Conservation (phyloP, 2,113 vertebrate genomes). For the Danionella cerebrum region DNA sequence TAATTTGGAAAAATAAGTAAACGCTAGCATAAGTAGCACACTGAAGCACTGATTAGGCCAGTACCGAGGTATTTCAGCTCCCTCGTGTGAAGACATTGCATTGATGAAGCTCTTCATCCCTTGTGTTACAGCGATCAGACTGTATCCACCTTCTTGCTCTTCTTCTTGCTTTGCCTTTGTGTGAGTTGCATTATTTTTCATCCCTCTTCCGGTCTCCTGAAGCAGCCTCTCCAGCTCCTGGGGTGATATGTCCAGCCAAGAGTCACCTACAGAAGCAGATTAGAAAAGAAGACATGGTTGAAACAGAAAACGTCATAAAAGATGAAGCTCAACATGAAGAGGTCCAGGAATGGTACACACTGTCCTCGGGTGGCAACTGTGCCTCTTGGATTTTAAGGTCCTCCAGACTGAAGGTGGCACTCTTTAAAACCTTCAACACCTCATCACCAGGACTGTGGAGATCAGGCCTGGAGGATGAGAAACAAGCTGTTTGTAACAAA, state of each 20-base stretch:
- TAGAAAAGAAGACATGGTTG: background rate
- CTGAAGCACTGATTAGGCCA: background rate
- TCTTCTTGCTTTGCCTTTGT: constrained; percentile 4
- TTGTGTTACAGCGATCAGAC: constrained; percentile 78
- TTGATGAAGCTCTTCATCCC: constrained; percentile 91
- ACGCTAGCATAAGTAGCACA: background rate
- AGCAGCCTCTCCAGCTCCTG: constrained; percentile 80
- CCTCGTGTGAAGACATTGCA: constrained; percentile 83
- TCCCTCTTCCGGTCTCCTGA: constrained; percentile 62
- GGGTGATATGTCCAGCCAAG: constrained; percentile 83
- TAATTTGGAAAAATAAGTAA: background rate
- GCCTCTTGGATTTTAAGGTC: constrained; percentile 71
- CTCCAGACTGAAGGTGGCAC: constrained; percentile 60
- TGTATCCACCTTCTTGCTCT: constrained; percentile 55
- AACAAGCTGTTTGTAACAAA: background rate
- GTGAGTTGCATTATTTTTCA: constrained; percentile 4
- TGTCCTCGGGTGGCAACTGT: constrained; percentile 81
- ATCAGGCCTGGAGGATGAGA: constrained; percentile 34
- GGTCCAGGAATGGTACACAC: constrained; percentile 68
- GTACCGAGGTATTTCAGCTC: constrained; percentile 89
- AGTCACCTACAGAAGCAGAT: constrained; percentile 67
- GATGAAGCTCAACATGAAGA: too few species aligned
- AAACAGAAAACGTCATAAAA: too few species aligned
- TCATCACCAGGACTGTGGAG: constrained; percentile 72
- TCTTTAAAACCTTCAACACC: constrained; percentile 73